Evolutionary conservation across 1,140 invertebrate genomes (phyloP).

Genomic region (Ceratina calcarata): DNA sequence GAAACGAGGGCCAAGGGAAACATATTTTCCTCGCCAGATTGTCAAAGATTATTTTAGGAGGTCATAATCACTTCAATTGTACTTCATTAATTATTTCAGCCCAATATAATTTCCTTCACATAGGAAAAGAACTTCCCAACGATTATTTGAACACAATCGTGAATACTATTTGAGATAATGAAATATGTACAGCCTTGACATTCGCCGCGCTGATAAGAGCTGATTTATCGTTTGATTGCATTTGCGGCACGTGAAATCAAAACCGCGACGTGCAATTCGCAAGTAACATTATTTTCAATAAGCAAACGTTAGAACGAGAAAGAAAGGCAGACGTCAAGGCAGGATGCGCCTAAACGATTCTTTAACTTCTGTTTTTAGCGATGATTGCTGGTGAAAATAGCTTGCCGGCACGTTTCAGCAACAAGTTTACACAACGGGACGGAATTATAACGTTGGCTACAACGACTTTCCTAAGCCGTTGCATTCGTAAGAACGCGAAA

Average conservation of each 20-base stretch:
- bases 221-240: constrained; percentile 32
- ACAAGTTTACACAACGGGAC: constrained; percentile 29
- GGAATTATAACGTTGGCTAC: constrained; percentile 25
- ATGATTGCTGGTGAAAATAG: constrained; percentile 26
- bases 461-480: constrained; percentile 30
- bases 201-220: constrained; percentile 53
- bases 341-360: background rate
- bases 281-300: background rate
- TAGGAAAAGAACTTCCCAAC: constrained; percentile 15
- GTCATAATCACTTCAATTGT: too few relatives aligned
- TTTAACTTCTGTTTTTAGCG: constrained; percentile 28
- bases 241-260: background rate
- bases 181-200: constrained; percentile 52
- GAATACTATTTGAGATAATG: constrained; percentile 42
- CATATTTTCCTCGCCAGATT: background rate
- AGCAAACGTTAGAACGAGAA: background rate
- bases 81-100: too few relatives aligned
- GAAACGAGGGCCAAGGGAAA: constrained; percentile 8
- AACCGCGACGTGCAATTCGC: background rate
- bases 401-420: constrained; percentile 15
- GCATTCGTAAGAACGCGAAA: constrained; percentile 33
- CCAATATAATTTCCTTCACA: too few relatives aligned
- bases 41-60: too few relatives aligned
- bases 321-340: too few relatives aligned
- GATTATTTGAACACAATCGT: background rate